A percentile compares a stretch with the other conserved stretches of the same genome.
These are phyloP conservation scores for Sitobion miscanthi DNA, from an alignment of 1,140 invertebrate species.

Conservation along the genomic window DNA sequence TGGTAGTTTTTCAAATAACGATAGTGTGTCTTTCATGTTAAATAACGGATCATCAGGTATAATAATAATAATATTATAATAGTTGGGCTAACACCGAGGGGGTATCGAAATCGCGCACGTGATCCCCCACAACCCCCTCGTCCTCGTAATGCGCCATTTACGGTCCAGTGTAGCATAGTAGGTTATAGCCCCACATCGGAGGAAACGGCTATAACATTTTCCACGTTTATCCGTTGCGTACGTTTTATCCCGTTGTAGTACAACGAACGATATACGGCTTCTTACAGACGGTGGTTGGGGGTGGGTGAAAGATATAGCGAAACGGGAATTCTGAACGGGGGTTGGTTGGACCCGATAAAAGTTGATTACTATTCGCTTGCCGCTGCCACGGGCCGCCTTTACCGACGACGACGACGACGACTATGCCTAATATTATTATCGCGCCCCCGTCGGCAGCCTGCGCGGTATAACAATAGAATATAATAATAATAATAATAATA, in stretches of 20 bases:
- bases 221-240: not conserved
- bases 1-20: no score
- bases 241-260: not conserved
- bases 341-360: not conserved
- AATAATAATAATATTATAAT: not conserved
- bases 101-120: not conserved
- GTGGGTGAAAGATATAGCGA: not conserved
- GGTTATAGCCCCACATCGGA: not conserved
- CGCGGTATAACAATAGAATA: not conserved
- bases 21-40: no score
- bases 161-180: not conserved
- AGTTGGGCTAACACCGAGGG: not conserved
- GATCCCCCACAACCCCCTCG: not conserved
- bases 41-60: no score
- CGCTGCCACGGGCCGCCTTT: not conserved
- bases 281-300: no score
- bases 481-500: no score
- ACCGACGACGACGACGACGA: not conserved
- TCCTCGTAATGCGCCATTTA: not conserved
- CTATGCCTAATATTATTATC: not conserved
- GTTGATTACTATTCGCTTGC: not conserved
- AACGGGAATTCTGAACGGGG: not conserved
- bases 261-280: not conserved
- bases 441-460: not conserved
- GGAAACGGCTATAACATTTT: not conserved